These are phyloP conservation scores for Luehdorfia chinensis DNA, from an alignment of 1,140 invertebrate genomes.

Conservation along the genomic window DNA sequence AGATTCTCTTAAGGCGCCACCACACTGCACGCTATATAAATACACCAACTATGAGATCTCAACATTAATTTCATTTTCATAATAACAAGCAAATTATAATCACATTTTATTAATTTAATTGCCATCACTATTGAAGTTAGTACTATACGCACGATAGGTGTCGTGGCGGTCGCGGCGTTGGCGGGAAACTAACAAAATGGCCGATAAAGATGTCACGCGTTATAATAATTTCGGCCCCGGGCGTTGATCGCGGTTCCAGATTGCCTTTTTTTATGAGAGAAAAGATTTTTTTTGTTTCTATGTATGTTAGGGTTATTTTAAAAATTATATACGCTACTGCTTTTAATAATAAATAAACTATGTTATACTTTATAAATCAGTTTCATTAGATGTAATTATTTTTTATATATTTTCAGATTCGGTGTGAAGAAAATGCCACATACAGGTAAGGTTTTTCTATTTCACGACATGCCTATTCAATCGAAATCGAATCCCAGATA, in stretches of 20 bases:
- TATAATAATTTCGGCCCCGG: constrained; percentile 41
- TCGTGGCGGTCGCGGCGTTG: constrained; percentile 10
- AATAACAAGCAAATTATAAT: no score
- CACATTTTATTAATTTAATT: no score
- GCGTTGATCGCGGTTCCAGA: constrained; percentile 34
- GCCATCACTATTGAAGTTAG: not conserved
- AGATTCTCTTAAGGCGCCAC: no score
- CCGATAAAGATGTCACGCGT: constrained; percentile 67
- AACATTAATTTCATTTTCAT: no score
- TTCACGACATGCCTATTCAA: no score
- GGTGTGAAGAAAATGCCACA: constrained; percentile 50
- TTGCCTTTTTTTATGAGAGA: constrained; percentile 36
- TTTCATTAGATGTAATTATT: constrained; percentile 11
- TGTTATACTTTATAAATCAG: constrained; percentile 11
- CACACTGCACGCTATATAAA: no score
- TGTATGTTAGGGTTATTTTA: constrained; percentile 17
- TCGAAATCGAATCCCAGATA: no score
- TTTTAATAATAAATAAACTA: constrained; percentile 22
- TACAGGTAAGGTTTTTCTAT: constrained; percentile 45
- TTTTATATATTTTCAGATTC: constrained; percentile 45
- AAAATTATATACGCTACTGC: constrained; percentile 22
- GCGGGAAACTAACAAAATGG: constrained; percentile 18
- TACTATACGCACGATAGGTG: constrained; percentile 8
- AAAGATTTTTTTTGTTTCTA: constrained; percentile 19
- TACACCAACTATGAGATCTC: no score